Percentiles rank a stretch among this genome's conserved stretches.
These are phyloP conservation scores for Pelecanus crispus DNA, from an alignment of 2,113 vertebrate genomes.

Conservation along the genomic window DNA sequence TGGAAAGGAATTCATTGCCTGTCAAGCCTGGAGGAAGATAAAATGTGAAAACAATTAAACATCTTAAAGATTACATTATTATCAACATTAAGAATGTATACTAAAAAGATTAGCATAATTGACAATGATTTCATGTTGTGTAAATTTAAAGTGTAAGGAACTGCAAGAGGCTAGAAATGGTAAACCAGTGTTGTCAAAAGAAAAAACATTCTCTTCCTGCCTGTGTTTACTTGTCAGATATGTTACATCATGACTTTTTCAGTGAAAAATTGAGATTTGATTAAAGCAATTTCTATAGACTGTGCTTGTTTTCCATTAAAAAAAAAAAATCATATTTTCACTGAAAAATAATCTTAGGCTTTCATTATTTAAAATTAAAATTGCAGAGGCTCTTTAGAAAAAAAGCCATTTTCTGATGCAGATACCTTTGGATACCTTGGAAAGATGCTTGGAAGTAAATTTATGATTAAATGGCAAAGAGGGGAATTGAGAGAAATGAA, in stretches of 20 bases:
- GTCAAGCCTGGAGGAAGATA: background rate
- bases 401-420: background rate
- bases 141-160: background rate
- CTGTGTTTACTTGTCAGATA: background rate
- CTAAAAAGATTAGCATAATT: slow-evolving; percentile 5
- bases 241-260: background rate
- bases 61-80: background rate
- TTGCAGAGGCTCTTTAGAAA: background rate
- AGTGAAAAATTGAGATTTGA: background rate
- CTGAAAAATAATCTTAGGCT: background rate
- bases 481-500: background rate
- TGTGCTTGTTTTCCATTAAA: background rate
- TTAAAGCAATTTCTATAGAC: background rate
- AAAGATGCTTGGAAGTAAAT: background rate
- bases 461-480: background rate
- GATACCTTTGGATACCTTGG: background rate
- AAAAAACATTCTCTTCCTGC: background rate
- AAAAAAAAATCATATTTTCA: background rate
- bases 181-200: background rate
- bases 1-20: background rate
- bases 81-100: background rate
- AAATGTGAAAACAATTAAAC: slow-evolving; percentile 17
- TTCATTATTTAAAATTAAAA: background rate
- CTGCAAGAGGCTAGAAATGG: background rate
- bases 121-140: background rate